Percentiles rank a stretch among this genome's conserved stretches.
Conservation (phyloP, 2,888 invertebrate species). For the Drosophila gaucha region DNA sequence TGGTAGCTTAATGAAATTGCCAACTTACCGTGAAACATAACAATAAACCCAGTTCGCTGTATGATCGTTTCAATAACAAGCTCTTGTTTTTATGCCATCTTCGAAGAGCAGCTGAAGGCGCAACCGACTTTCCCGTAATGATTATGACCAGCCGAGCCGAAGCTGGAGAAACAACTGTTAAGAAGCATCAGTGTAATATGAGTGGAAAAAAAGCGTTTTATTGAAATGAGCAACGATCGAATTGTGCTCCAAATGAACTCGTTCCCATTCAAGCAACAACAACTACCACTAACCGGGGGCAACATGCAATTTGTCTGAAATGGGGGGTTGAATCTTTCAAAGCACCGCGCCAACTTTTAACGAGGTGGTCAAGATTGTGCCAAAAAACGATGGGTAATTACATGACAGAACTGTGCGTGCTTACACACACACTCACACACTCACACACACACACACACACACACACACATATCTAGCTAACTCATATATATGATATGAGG, state of each 20-base stretch:
- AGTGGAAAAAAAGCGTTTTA: conserved; percentile 58
- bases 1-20: conserved; percentile 40
- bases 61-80: conserved; percentile 66
- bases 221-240: conserved; percentile 71
- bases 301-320: conserved; percentile 54
- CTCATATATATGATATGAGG: conserved; percentile 30
- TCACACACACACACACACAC: conserved; percentile 10
- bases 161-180: conserved; percentile 25
- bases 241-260: conserved; percentile 72
- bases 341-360: conserved; percentile 68
- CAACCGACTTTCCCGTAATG: conserved; percentile 70
- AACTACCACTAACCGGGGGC: background rate
- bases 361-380: conserved; percentile 76
- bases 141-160: conserved; percentile 49
- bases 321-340: conserved; percentile 38
- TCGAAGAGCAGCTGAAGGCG: conserved; percentile 13
- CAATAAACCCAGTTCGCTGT: conserved; percentile 63
- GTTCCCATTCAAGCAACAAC: conserved; percentile 46
- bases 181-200: conserved; percentile 39
- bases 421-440: conserved; percentile 18
- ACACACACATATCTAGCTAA: conserved; percentile 6
- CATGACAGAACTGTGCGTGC: conserved; percentile 52
- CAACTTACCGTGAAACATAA: conserved; percentile 59
- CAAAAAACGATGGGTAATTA: conserved; percentile 75
- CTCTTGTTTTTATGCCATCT: conserved; percentile 36